Conservation (phyloP, 2,797 vertebrate genomes). For the Poecilia picta region DNA sequence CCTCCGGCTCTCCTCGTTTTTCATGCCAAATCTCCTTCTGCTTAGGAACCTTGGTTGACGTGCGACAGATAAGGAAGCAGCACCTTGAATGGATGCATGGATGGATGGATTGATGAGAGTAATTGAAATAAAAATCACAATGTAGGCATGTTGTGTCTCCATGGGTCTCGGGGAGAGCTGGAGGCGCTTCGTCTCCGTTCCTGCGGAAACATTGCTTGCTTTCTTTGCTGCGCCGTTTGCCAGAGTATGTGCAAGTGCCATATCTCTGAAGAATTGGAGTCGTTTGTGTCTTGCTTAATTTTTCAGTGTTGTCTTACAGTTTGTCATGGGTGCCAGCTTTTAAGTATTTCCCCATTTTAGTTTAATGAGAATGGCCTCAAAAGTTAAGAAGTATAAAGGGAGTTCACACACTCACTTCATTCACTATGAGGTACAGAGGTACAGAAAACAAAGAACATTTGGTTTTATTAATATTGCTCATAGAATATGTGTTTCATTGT, state of each 20-base stretch:
- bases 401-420: conserved; percentile 1
- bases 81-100: conserved; percentile 22
- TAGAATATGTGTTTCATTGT: conserved; percentile 45
- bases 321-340: conserved; percentile 45
- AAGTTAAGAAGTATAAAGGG: conserved; percentile 25
- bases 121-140: conserved; percentile 54
- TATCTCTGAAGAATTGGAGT: conserved; percentile 39
- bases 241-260: conserved; percentile 28
- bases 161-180: conserved; percentile 36
- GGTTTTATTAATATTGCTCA: neutral
- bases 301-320: conserved; percentile 33
- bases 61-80: conserved; percentile 54
- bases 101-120: conserved; percentile 33
- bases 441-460: neutral
- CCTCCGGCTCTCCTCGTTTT: conserved; percentile 14
- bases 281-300: conserved; percentile 48
- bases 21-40: conserved; percentile 47
- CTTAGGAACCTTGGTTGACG: conserved; percentile 43
- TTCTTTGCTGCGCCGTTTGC: conserved; percentile 57
- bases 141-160: conserved; percentile 34
- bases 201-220: conserved; percentile 55
- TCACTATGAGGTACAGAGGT: neutral
- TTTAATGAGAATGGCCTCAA: conserved; percentile 26
- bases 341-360: conserved; percentile 10
- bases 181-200: conserved; percentile 57